Evolutionary conservation across 2,888 invertebrate genomes (phyloP), one percentile per base, ranked within the genome.

Genomic region (Mantis religiosa): DNA sequence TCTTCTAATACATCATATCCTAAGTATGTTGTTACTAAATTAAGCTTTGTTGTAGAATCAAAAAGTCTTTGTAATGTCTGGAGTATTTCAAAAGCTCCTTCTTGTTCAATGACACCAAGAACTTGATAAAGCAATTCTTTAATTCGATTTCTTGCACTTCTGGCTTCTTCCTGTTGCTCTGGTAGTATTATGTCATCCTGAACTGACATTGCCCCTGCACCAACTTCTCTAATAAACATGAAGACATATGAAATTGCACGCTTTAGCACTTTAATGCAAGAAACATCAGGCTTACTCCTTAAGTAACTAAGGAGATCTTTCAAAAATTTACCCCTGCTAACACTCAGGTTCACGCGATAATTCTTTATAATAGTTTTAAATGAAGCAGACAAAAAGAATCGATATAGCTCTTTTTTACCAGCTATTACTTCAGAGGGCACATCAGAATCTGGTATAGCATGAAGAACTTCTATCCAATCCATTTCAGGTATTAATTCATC

Each of bases 71-170:
- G 87, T 25, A 89, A 82, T 20, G 83, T 87, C 27, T 87, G 89
- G 3, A 89, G 20, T 25, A 89, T 54, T 84, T 89, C 84, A 47
- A 71, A 87, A 20, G 88, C 82, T 27, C 88, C 88, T 47, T 85
- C 85, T 41, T 88, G 85, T 85, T 88, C 15, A 47, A 82, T 82
- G 83, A 88, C 34, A 84, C 71, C 87, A 71, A 83, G 71, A 20
- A 87, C 89, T 84, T 89, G 89, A 89, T 89, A 89, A 28, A 89
- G 85, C 9, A 89, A 82, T 87, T 89, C 89, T 28, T 87, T 87
- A 28, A 88, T 34, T 20, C 85, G 87, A 47, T 82, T 54, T 88
- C 87, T 28, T 25, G 87, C 89, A 27, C 54, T 87, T 71, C 30
- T 84, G 12, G 84, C 87, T 85, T 89, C 89, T 54, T 87, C 87